Evolutionary conservation across 2,113 vertebrate species (phyloP).

Genomic region (Campylomormyrus numenius): DNA sequence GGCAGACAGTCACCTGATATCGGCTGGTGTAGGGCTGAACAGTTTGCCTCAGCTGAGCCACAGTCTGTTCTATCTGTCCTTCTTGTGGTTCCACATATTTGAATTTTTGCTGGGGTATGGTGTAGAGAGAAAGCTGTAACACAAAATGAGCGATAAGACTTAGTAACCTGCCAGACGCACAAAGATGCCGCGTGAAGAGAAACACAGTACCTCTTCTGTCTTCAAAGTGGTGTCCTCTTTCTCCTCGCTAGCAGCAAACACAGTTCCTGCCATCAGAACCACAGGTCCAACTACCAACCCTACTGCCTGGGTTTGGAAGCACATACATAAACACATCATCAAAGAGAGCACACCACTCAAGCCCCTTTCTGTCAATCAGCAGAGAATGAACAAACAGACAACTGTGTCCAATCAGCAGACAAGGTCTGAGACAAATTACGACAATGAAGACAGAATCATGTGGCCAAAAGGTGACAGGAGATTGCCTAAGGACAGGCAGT

Average conservation of each 20-base stretch:
- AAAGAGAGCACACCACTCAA: not conserved
- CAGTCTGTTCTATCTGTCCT: slow-evolving; percentile 64
- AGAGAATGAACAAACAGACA: not conserved
- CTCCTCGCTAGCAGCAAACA: slow-evolving; percentile 61
- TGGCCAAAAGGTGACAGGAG: not conserved
- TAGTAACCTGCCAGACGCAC: not conserved
- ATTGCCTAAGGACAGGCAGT: not conserved
- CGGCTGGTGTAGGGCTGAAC: slow-evolving; percentile 63
- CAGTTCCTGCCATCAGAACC: slow-evolving; percentile 54
- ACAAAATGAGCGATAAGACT: slow-evolving; percentile 14
- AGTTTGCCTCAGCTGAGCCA: slow-evolving; percentile 55
- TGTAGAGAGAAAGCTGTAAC: slow-evolving; percentile 74
- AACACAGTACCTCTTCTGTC: slow-evolving; percentile 61
- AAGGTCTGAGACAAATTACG: not conserved
- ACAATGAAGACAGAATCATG: not conserved
- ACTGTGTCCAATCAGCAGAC: not conserved
- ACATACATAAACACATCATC: not conserved
- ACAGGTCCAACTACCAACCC: slow-evolving; percentile 53
- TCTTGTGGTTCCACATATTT: slow-evolving; percentile 66
- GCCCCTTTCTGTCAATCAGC: not conserved
- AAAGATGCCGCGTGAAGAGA: too few relatives aligned
- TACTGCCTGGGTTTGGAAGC: slow-evolving; percentile 49
- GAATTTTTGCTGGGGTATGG: slow-evolving; percentile 57
- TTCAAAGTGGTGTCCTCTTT: slow-evolving; percentile 55
- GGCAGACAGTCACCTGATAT: slow-evolving; percentile 65